A percentile compares a stretch with the other conserved stretches of the same genome.
Conservation (phyloP, 2,113 vertebrate species). For the Rhea pennata region DNA sequence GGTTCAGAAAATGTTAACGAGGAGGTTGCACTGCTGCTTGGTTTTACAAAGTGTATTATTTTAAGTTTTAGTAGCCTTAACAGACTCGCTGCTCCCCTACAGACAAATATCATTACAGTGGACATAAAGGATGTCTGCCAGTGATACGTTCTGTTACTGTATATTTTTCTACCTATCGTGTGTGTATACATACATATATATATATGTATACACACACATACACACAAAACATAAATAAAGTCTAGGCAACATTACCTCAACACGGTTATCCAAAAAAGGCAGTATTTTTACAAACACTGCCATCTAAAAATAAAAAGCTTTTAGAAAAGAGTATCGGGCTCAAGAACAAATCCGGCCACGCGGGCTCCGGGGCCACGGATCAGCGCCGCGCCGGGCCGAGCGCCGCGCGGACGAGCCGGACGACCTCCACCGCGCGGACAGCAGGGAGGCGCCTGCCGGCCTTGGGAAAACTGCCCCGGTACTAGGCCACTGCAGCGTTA, state of each 20-base stretch:
- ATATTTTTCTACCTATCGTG: background rate
- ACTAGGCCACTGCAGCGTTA: background rate
- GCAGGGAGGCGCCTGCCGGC: background rate
- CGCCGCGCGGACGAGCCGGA: background rate
- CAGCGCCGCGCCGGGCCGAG: background rate
- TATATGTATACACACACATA: no score
- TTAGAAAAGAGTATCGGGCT: background rate
- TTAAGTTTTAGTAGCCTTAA: background rate
- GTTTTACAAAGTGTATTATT: background rate
- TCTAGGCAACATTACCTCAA: background rate
- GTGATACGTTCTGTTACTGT: background rate
- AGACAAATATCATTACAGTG: background rate
- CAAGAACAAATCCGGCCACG: background rate
- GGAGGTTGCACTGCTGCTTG: background rate
- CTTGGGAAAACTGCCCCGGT: background rate
- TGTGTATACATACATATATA: background rate
- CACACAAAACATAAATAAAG: background rate
- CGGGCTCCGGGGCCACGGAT: background rate
- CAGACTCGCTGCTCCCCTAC: background rate
- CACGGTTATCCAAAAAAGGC: background rate
- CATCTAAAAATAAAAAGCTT: background rate
- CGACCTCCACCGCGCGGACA: slow-evolving; percentile 50
- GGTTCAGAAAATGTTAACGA: background rate
- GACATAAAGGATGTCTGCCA: background rate
- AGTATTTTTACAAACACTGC: background rate